Evolutionary conservation across 1,140 invertebrate genomes (phyloP).

Genomic region (Papilio glaucus): DNA sequence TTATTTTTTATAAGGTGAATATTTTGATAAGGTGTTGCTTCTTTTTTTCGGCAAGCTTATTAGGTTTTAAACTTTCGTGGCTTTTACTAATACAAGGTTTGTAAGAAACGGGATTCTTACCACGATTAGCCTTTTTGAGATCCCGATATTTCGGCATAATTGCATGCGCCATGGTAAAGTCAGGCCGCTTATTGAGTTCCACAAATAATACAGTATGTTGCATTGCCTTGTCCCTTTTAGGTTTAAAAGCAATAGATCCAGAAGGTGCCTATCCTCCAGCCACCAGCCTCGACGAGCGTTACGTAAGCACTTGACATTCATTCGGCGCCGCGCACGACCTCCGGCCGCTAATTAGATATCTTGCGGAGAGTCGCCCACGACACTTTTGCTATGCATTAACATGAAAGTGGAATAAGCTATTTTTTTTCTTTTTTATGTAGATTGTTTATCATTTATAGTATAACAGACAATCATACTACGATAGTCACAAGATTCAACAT

Average conservation of each 20-base stretch:
- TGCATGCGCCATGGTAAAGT: too few species aligned
- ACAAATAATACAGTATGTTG: background rate
- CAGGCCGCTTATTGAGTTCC: too few species aligned
- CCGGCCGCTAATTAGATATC: slow-evolving; percentile 17
- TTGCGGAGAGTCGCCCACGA: slow-evolving; percentile 8
- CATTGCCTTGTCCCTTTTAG: background rate
- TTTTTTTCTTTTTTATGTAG: background rate
- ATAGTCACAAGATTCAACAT: too few species aligned
- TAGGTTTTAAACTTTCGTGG: too few species aligned
- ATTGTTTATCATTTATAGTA: background rate
- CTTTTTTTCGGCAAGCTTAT: too few species aligned
- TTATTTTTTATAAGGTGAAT: too few species aligned
- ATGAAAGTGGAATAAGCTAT: background rate
- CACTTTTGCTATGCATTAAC: background rate
- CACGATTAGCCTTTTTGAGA: too few species aligned
- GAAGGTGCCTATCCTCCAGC: background rate
- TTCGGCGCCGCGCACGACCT: slow-evolving; percentile 8
- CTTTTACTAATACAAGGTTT: too few species aligned
- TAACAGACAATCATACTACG: too few species aligned
- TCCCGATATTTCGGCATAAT: too few species aligned
- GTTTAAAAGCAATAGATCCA: background rate
- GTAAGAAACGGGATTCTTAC: too few species aligned
- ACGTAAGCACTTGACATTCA: slow-evolving; percentile 25
- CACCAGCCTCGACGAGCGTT: background rate
- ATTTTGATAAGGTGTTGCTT: too few species aligned